Evolutionary conservation across 35 echinoderm and acorn worm genomes (phyloP), one percentile per base, ranked within the genome.

Genomic region (Stichopus chloronotus): DNA sequence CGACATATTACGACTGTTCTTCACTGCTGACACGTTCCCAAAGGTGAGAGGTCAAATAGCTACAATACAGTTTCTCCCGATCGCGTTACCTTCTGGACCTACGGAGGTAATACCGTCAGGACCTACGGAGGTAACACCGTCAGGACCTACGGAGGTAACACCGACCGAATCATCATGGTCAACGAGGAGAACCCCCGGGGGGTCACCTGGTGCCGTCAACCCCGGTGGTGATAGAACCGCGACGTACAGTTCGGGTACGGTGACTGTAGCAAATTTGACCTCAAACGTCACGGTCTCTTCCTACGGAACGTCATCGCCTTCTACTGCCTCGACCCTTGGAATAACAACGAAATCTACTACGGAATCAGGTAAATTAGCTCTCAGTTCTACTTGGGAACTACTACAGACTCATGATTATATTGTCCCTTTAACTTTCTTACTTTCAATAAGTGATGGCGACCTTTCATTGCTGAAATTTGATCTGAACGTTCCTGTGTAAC

Each of bases 41-140:
- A 81, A 81, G 12, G 78, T 81, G 20, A 81, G 78, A 52, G 78
- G 78, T 53, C 78, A 81, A 81, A 25, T 81, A 52, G 78, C 78
- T 25, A 81, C 24, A 25, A 52, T 81, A 5, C 25, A 81, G 12
- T 81, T 81, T 53, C 43, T 25, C 53, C 78, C 78, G 6, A 52
- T 12, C 5, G 12, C 22, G 12, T 14, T 25, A 65, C 30, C 30
- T 0, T 43, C 30, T 1, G 30, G 30, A 43, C 30, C 30, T 43
- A 43, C 30, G 30, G 30, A 43, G 30, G 30, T 43, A 43, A 3
- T 3, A 43, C 30, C 30, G 30, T 43, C 30, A 43, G 30, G 30
- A 43, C 30, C 30, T 43, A 43, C 30, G 30, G 30, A 43, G 30
- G 30, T 43, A 43, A 3, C 30, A 43, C 30, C 30, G 30, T 17